Conservation (phyloP, 2,888 invertebrate genomes). For the Ariolimax columbianus region DNA sequence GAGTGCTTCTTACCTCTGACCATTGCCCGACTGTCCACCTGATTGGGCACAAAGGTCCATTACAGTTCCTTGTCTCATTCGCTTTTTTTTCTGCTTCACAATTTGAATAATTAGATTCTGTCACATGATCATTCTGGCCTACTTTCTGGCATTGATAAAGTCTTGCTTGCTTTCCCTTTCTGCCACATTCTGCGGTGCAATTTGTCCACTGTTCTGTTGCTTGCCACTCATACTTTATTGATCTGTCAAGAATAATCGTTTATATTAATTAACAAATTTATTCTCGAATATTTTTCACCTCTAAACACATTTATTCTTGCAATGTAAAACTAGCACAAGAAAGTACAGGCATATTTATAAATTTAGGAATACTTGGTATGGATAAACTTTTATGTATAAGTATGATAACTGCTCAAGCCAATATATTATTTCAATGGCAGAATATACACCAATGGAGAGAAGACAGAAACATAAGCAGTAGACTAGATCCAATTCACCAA, state of each 20-base stretch:
- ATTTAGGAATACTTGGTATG: too few species aligned
- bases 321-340: too few species aligned
- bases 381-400: too few species aligned
- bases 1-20: conserved; percentile 38
- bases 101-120: neutral
- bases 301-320: too few species aligned
- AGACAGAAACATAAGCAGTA: too few species aligned
- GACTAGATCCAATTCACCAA: too few species aligned
- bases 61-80: conserved; percentile 25
- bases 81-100: conserved; percentile 23
- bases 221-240: conserved; percentile 33
- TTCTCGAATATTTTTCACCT: too few species aligned
- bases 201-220: conserved; percentile 35
- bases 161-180: conserved; percentile 32
- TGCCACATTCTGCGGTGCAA: conserved; percentile 44
- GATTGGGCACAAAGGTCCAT: conserved; percentile 29
- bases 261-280: neutral
- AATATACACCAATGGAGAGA: too few species aligned
- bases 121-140: neutral
- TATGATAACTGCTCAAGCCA: too few species aligned
- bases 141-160: conserved; percentile 28
- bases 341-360: too few species aligned
- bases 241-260: neutral
- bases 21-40: conserved; percentile 36
- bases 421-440: too few species aligned